Percentiles rank a stretch among this genome's conserved stretches.
Evolutionary conservation across 2,888 invertebrate species (phyloP).

Genomic region (Tenodera sinensis): DNA sequence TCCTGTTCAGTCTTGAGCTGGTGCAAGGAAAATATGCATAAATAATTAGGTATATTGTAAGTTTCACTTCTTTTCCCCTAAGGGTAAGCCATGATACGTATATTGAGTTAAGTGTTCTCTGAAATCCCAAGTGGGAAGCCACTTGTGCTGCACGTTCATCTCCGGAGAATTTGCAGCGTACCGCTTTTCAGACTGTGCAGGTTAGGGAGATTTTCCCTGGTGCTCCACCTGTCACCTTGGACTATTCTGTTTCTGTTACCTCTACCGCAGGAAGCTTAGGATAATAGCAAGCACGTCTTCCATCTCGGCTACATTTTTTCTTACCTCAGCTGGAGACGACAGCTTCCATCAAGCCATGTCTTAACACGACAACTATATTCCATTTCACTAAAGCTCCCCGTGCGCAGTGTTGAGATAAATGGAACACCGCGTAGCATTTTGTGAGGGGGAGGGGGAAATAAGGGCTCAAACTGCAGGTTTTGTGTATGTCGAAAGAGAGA

Average conservation of each 20-base stretch:
- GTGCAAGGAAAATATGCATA: background rate
- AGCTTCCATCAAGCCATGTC: slow-evolving; percentile 6
- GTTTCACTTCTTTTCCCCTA: background rate
- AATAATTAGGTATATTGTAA: background rate
- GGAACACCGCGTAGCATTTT: background rate
- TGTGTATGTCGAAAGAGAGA: background rate
- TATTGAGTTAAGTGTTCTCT: background rate
- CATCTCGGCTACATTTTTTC: background rate
- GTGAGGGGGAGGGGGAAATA: background rate
- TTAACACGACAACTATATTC: slow-evolving; percentile 9
- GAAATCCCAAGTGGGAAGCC: background rate
- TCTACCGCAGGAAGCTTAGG: background rate
- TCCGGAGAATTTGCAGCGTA: background rate
- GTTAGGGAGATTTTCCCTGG: background rate
- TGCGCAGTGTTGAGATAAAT: background rate
- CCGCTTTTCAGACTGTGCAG: background rate
- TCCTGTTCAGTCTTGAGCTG: too few relatives aligned
- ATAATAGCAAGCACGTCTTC: slow-evolving; percentile 12
- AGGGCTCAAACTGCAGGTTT: background rate
- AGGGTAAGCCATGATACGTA: background rate
- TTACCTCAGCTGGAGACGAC: slow-evolving; percentile 5
- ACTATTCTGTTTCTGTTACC: background rate
- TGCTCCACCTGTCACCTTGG: slow-evolving; percentile 9
- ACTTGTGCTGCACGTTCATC: background rate
- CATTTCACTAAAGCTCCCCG: background rate